phyloP scores from a whole-genome alignment of 2,113 vertebrate genomes.

The Sander lucioperca region DNA sequence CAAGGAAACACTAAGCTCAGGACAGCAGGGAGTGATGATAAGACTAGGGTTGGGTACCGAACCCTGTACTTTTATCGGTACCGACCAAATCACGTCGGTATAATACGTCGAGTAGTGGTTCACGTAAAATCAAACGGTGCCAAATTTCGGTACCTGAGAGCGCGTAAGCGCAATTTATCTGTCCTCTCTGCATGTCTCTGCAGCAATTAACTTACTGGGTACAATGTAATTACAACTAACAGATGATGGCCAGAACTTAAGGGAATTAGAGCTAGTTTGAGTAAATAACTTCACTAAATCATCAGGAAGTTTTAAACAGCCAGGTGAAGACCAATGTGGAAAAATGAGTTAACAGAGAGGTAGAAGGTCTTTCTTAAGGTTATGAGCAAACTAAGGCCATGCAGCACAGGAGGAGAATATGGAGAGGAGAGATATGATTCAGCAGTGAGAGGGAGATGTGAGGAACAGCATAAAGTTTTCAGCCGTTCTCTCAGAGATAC shows the following conservation, averaged over 20 bases:
- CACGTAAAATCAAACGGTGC: too few species aligned
- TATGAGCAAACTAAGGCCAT: constrained; percentile 39
- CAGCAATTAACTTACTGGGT: too few species aligned
- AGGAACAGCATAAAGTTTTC: constrained; percentile 37
- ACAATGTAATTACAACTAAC: background rate
- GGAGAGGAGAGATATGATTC: constrained; percentile 58
- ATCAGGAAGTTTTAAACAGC: background rate
- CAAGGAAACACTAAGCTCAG: background rate
- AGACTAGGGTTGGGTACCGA: too few species aligned
- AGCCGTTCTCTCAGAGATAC: background rate
- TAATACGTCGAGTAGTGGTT: too few species aligned
- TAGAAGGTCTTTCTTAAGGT: constrained; percentile 41
- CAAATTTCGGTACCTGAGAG: too few species aligned
- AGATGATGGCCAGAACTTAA: background rate
- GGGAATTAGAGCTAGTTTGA: background rate
- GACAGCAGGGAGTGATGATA: background rate
- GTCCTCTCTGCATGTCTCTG: too few species aligned
- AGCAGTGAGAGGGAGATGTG: constrained; percentile 37
- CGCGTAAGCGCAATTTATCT: too few species aligned
- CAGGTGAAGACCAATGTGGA: background rate
- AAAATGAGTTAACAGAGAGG: constrained; percentile 9
- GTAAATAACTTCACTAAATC: background rate
- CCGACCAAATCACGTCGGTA: too few species aligned
- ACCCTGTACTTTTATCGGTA: too few species aligned
- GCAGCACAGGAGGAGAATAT: constrained; percentile 33